A percentile compares a stretch with the other conserved stretches of the same genome.
phyloP scores from a whole-genome alignment of 2,113 vertebrate genomes.

The Notarius lentiginosus region DNA sequence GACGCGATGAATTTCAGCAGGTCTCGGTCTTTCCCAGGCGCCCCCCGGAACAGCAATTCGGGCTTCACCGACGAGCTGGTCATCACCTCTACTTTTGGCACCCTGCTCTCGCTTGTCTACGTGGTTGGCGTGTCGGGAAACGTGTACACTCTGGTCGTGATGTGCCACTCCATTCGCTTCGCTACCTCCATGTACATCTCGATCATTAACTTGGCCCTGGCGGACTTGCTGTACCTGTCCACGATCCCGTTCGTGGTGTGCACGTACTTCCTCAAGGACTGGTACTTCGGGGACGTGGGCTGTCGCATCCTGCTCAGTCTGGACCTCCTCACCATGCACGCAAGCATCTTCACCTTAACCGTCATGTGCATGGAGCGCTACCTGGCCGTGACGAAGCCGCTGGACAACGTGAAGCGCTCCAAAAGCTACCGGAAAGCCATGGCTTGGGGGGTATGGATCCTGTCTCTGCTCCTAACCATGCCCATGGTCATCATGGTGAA shows the following conservation, averaged over 20 bases:
- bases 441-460: slow-evolving; percentile 81
- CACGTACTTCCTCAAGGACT: slow-evolving; percentile 90
- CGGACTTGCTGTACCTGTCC: slow-evolving; percentile 90
- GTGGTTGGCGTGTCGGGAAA: slow-evolving; percentile 85
- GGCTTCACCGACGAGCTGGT: slow-evolving; percentile 73
- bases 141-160: slow-evolving; percentile 88
- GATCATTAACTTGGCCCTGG: slow-evolving; percentile 88
- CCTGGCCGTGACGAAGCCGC: slow-evolving; percentile 86
- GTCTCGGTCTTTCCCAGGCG: slow-evolving; percentile 49
- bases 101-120: slow-evolving; percentile 83
- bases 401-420: slow-evolving; percentile 81
- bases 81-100: slow-evolving; percentile 84
- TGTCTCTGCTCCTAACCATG: slow-evolving; percentile 81
- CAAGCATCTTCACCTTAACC: slow-evolving; percentile 91
- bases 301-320: slow-evolving; percentile 87
- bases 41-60: slow-evolving; percentile 55
- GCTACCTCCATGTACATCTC: slow-evolving; percentile 89
- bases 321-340: slow-evolving; percentile 92
- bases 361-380: slow-evolving; percentile 91
- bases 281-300: slow-evolving; percentile 89
- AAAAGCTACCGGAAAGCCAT: slow-evolving; percentile 81
- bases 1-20: slow-evolving; percentile 66
- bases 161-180: slow-evolving; percentile 85
- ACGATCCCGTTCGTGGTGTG: slow-evolving; percentile 91
- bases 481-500: slow-evolving; percentile 91